A percentile compares a stretch with the other conserved stretches of the same genome.
phyloP scores from a whole-genome alignment of 2,888 invertebrate genomes.

The Hemistola chrysoprasaria region DNA sequence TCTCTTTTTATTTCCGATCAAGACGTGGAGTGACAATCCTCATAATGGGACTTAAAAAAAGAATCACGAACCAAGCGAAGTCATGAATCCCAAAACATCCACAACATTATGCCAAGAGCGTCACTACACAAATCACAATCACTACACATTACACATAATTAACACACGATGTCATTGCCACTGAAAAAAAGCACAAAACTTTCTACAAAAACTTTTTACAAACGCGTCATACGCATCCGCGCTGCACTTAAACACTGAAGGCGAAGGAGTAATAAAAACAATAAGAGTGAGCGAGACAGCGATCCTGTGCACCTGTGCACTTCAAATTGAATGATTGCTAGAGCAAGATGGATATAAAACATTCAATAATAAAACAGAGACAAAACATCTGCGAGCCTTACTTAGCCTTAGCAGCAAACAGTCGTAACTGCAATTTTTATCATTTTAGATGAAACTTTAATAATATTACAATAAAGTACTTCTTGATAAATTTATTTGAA shows the following conservation, averaged over 20 bases:
- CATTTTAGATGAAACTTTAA: slow-evolving; percentile 29
- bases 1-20: too few relatives aligned
- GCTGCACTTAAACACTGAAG: slow-evolving; percentile 57
- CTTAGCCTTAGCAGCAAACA: slow-evolving; percentile 24
- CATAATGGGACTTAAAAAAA: slow-evolving; percentile 22
- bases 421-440: slow-evolving; percentile 35
- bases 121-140: slow-evolving; percentile 41
- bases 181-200: slow-evolving; percentile 35
- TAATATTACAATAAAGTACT: slow-evolving; percentile 20
- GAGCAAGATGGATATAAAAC: slow-evolving; percentile 68
- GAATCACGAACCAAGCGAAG: slow-evolving; percentile 40
- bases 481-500: slow-evolving; percentile 28
- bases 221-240: slow-evolving; percentile 50
- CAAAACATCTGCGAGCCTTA: slow-evolving; percentile 39
- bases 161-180: slow-evolving; percentile 42
- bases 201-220: slow-evolving; percentile 42
- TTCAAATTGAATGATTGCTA: slow-evolving; percentile 66
- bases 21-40: slow-evolving; percentile 34
- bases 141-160: slow-evolving; percentile 27
- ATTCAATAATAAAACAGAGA: slow-evolving; percentile 62
- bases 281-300: slow-evolving; percentile 59
- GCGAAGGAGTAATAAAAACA: slow-evolving; percentile 41
- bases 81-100: slow-evolving; percentile 48
- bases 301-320: slow-evolving; percentile 73
- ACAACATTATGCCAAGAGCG: slow-evolving; percentile 51